phyloP scores from a whole-genome alignment of 2,113 vertebrate species.

The Opisthocomus hoazin region DNA sequence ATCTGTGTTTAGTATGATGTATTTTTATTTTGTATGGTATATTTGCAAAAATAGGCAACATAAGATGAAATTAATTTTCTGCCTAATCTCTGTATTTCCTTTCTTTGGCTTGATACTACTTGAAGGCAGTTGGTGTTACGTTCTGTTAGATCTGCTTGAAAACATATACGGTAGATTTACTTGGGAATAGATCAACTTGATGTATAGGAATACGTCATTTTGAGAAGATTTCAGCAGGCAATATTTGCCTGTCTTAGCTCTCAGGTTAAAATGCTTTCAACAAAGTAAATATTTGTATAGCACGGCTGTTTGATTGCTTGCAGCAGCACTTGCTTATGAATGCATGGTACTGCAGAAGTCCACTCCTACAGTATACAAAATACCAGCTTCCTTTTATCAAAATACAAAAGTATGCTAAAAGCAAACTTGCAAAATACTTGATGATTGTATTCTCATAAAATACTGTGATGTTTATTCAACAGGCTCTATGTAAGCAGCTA shows the following conservation, averaged over 20 bases:
- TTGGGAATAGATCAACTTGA: background rate
- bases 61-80: background rate
- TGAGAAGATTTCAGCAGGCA: background rate
- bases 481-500: background rate
- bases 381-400: background rate
- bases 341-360: constrained; percentile 11
- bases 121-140: background rate
- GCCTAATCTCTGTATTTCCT: background rate
- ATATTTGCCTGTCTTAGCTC: background rate
- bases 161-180: background rate
- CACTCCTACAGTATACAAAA: background rate
- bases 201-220: background rate
- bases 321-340: constrained; percentile 1
- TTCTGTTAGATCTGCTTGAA: background rate
- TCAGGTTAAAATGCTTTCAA: background rate
- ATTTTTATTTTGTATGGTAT: background rate
- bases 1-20: background rate
- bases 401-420: background rate
- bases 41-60: background rate
- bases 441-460: background rate
- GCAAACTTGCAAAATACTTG: background rate
- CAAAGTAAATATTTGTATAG: background rate
- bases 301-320: background rate
- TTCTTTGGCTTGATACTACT: background rate
- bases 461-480: background rate